Evolutionary conservation across 2,797 vertebrate genomes (phyloP).

Genomic region (Centroberyx gerrardi): DNA sequence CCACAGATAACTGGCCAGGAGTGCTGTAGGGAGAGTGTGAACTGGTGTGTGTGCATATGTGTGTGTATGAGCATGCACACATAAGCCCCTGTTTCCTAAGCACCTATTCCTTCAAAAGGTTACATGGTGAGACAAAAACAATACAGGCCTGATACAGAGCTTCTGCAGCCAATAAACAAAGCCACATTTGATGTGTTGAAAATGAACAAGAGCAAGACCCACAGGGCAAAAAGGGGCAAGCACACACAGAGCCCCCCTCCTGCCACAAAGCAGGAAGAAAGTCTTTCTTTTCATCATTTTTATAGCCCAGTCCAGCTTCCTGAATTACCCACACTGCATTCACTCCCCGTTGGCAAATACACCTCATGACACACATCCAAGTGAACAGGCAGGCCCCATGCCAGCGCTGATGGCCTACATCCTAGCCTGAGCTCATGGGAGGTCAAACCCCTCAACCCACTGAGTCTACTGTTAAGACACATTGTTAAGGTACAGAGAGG

Average conservation of each 20-base stretch:
- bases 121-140: slow-evolving; percentile 56
- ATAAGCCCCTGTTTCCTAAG: neutral
- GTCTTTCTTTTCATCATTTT: slow-evolving; percentile 85
- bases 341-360: slow-evolving; percentile 62
- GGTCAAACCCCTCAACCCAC: slow-evolving; percentile 52
- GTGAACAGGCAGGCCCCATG: slow-evolving; percentile 60
- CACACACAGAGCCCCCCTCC: slow-evolving; percentile 55
- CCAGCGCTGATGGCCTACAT: slow-evolving; percentile 55
- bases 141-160: slow-evolving; percentile 56
- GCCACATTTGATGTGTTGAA: slow-evolving; percentile 76
- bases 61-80: neutral
- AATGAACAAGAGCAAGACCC: slow-evolving; percentile 66
- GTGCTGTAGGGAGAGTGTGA: slow-evolving; percentile 47
- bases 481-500: slow-evolving; percentile 3
- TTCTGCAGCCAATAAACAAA: slow-evolving; percentile 74
- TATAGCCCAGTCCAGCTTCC: slow-evolving; percentile 76
- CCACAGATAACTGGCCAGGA: slow-evolving; percentile 50
- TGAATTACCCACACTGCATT: slow-evolving; percentile 67
- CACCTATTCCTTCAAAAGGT: slow-evolving; percentile 43
- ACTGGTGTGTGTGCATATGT: slow-evolving; percentile 16
- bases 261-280: slow-evolving; percentile 66
- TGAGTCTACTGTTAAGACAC: slow-evolving; percentile 28
- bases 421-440: slow-evolving; percentile 52
- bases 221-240: slow-evolving; percentile 58
- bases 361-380: slow-evolving; percentile 60